Conservation (phyloP, 2,113 vertebrate species). For the Orthonyx spaldingii region DNA sequence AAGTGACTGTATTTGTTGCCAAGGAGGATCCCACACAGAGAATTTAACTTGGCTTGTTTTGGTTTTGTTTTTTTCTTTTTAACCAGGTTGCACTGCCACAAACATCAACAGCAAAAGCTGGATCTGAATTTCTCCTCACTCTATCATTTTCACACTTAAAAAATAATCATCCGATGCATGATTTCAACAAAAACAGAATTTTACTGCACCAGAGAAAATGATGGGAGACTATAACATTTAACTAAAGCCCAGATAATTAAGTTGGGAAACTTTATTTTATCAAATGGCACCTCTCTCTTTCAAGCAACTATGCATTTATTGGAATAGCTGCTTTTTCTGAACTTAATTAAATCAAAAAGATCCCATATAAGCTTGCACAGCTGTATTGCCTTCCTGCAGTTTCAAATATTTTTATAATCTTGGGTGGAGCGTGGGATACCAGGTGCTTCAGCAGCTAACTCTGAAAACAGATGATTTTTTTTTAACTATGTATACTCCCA, state of each 20-base stretch:
- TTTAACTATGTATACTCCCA: neutral
- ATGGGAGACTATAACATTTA: neutral
- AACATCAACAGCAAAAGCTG: neutral
- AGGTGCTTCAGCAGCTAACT: slow-evolving; percentile 41
- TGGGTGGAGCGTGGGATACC: slow-evolving; percentile 48
- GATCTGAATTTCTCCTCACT: neutral
- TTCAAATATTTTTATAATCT: slow-evolving; percentile 28
- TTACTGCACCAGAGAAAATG: neutral
- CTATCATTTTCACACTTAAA: neutral
- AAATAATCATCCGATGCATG: neutral
- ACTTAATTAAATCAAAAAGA: neutral
- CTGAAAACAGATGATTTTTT: slow-evolving; percentile 35
- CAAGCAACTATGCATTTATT: neutral
- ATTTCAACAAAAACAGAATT: neutral
- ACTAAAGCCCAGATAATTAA: neutral
- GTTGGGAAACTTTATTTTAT: neutral
- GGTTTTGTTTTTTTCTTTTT: neutral
- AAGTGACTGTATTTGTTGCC: neutral
- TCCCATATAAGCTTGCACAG: slow-evolving; percentile 20
- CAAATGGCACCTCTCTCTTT: neutral
- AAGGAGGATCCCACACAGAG: neutral
- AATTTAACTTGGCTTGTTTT: neutral
- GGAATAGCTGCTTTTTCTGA: neutral
- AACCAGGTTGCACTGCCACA: neutral
- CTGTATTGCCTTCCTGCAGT: slow-evolving; percentile 42